Evolutionary conservation across 2,888 invertebrate genomes (phyloP).

Genomic region (Malachius bipustulatus): DNA sequence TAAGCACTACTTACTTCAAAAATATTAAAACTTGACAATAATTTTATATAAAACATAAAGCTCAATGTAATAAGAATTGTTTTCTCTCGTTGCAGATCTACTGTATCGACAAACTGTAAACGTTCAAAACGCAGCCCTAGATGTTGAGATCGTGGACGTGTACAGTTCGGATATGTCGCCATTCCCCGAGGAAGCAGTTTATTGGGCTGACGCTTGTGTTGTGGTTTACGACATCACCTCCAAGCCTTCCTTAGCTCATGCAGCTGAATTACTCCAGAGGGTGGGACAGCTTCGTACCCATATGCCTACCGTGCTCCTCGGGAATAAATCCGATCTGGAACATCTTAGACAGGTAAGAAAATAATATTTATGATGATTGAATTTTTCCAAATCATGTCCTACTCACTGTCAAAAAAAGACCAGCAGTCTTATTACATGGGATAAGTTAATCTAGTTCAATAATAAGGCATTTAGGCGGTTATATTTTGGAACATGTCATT

Average conservation of each 20-base stretch:
- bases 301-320: constrained; percentile 51
- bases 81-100: constrained; percentile 48
- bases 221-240: constrained; percentile 69
- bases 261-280: constrained; percentile 50
- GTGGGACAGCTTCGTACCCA: constrained; percentile 39
- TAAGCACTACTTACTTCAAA: too few species aligned
- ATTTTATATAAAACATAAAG: too few species aligned
- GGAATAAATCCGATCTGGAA: constrained; percentile 70
- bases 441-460: too few species aligned
- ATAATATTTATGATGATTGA: too few species aligned
- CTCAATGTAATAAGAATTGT: too few species aligned
- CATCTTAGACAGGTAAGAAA: constrained; percentile 66
- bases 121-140: constrained; percentile 57
- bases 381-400: too few species aligned
- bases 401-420: too few species aligned
- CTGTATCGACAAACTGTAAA: constrained; percentile 64
- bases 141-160: constrained; percentile 70
- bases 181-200: constrained; percentile 47
- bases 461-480: too few species aligned
- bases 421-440: too few species aligned
- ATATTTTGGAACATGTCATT: too few species aligned
- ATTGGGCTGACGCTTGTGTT: constrained; percentile 69
- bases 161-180: constrained; percentile 51
- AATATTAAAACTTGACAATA: too few species aligned
- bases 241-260: constrained; percentile 56